A percentile compares a stretch with the other conserved stretches of the same genome.
These are phyloP conservation scores for Coelogynopora nodosa DNA, from an alignment of 2,888 invertebrate genomes.

Conservation along the genomic window DNA sequence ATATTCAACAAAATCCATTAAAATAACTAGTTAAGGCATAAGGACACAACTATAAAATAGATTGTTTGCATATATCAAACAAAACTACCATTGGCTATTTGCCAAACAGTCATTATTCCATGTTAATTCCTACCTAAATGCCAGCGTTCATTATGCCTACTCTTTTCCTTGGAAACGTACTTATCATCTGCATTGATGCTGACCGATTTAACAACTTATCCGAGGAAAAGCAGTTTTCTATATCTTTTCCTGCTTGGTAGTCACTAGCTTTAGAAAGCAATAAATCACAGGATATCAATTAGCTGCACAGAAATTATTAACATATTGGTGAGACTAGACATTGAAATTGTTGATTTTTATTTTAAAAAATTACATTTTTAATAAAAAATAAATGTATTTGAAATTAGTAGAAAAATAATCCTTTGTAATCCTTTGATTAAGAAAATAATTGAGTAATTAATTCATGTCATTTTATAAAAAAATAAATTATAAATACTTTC, in stretches of 20 bases:
- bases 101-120: neutral
- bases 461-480: too few species aligned
- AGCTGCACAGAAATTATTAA: too few species aligned
- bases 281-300: too few species aligned
- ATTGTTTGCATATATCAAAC: neutral
- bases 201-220: neutral
- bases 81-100: neutral
- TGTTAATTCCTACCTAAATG: neutral
- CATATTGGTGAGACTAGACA: too few species aligned
- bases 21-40: neutral
- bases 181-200: neutral
- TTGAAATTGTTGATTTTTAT: too few species aligned
- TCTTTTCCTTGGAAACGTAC: neutral
- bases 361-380: too few species aligned
- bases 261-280: neutral
- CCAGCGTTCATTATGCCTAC: neutral
- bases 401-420: too few species aligned
- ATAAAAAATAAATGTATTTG: too few species aligned
- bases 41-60: neutral
- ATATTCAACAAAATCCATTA: neutral
- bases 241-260: neutral
- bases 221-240: neutral
- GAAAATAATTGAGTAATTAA: too few species aligned
- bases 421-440: too few species aligned
- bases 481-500: too few species aligned